Conservation (phyloP, 2,113 vertebrate species). For the Aptenodytes forsteri region DNA sequence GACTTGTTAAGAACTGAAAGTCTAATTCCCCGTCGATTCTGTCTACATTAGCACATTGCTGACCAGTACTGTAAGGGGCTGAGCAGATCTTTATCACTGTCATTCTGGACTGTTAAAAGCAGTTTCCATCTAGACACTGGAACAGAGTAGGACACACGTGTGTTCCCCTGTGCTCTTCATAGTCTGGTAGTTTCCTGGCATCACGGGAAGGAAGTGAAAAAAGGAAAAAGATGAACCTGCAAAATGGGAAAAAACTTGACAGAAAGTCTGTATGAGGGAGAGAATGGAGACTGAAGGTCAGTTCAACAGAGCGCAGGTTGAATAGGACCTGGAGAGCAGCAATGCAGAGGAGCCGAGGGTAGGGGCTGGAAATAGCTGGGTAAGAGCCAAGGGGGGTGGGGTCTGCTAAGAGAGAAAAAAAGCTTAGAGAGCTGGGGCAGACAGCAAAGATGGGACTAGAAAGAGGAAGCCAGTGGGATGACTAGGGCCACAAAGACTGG, state of each 20-base stretch:
- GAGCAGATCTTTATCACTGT: neutral
- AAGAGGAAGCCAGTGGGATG: neutral
- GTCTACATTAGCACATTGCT: neutral
- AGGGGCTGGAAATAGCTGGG: neutral
- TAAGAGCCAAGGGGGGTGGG: neutral
- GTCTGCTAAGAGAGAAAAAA: neutral
- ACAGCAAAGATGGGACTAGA: neutral
- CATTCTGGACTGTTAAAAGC: neutral
- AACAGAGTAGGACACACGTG: neutral
- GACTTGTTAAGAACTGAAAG: neutral
- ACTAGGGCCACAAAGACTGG: neutral
- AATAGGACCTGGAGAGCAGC: neutral
- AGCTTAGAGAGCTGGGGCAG: neutral
- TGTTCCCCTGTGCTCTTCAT: neutral
- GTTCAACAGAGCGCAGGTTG: neutral
- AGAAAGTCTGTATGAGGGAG: neutral
- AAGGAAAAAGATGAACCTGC: neutral
- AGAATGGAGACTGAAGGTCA: neutral
- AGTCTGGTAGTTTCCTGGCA: neutral
- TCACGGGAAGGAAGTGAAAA: neutral
- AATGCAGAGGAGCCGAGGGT: neutral
- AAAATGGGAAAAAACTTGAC: neutral
- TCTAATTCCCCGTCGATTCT: neutral
- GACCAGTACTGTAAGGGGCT: neutral
- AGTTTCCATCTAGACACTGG: neutral